Evolutionary conservation across 2,888 invertebrate genomes (phyloP).

Genomic region (Piscicola geometra): DNA sequence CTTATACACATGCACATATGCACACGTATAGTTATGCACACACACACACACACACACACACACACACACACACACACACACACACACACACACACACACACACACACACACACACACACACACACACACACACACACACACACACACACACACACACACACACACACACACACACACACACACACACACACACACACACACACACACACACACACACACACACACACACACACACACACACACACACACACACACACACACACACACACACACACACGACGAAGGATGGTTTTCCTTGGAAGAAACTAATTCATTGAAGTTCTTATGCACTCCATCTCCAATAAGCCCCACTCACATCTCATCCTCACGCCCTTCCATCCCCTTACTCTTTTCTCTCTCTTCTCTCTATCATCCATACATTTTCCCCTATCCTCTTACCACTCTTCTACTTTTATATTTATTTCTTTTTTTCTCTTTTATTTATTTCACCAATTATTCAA

Average conservation of each 20-base stretch:
- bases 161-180: background rate
- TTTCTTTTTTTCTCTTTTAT: too few species aligned
- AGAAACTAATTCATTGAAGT: too few species aligned
- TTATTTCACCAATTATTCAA: too few species aligned
- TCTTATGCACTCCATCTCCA: too few species aligned
- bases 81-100: slow-evolving; percentile 11
- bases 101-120: background rate
- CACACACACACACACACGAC: slow-evolving; percentile 4
- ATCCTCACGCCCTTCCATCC: too few species aligned
- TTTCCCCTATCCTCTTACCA: too few species aligned
- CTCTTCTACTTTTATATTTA: too few species aligned
- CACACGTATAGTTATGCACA: slow-evolving; percentile 11
- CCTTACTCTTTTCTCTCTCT: too few species aligned
- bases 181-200: background rate
- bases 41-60: slow-evolving; percentile 19
- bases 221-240: background rate
- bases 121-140: background rate
- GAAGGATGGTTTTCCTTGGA: too few species aligned
- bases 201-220: background rate
- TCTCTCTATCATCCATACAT: too few species aligned
- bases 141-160: background rate
- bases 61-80: slow-evolving; percentile 19
- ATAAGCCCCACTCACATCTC: too few species aligned
- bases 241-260: background rate
- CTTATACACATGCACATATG: slow-evolving; percentile 12